Evolutionary conservation across 1,140 invertebrate genomes (phyloP).

Genomic region (Armadillidium nasatum): DNA sequence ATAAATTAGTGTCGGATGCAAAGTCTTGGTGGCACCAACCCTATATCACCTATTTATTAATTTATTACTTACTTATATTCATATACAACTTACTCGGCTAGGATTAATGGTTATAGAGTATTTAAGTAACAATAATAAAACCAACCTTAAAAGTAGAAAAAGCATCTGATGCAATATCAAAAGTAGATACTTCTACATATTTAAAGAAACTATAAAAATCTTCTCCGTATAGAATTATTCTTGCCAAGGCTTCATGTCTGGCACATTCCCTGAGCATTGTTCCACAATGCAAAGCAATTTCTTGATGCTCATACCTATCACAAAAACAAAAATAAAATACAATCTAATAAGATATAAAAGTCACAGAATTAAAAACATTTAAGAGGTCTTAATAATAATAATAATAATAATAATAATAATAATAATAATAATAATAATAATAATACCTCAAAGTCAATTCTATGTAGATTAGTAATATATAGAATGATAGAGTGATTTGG

Average conservation of each 20-base stretch:
- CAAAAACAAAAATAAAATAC: no score
- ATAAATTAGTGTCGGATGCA: no score
- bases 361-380: no score
- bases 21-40: no score
- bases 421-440: constrained; percentile 13
- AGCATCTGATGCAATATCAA: constrained; percentile 99
- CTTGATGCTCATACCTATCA: constrained; percentile 83
- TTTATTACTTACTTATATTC: no score
- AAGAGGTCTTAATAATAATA: not conserved
- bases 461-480: constrained; percentile 89
- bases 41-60: no score
- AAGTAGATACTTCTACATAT: constrained; percentile 99
- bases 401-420: constrained; percentile 12
- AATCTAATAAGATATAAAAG: no score
- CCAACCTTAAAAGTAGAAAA: constrained; percentile 98
- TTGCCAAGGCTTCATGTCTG: constrained; percentile 92
- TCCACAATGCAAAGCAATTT: constrained; percentile 98
- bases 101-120: not conserved
- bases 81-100: no score
- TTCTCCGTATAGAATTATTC: constrained; percentile 95
- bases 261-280: constrained; percentile 98
- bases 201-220: constrained; percentile 99
- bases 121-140: constrained; percentile 22
- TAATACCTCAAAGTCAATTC: constrained; percentile 91
- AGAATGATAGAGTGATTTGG: no score